phyloP scores from a whole-genome alignment of 2,888 invertebrate species.

The Stegana nigrithorax region DNA sequence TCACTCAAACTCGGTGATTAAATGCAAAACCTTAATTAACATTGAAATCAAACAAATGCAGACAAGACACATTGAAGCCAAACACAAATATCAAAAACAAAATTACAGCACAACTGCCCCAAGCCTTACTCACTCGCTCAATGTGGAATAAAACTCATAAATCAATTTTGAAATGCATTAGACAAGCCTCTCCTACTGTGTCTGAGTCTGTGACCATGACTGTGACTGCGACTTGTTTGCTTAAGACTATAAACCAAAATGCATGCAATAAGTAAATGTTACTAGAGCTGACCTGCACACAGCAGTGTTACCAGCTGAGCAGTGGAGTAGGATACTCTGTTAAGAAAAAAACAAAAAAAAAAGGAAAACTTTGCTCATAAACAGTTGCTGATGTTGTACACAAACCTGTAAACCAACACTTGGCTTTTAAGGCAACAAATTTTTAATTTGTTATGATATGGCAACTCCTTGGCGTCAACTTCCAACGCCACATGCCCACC shows the following conservation, averaged over 20 bases:
- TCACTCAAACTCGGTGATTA: slow-evolving; percentile 2
- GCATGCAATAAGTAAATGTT: slow-evolving; percentile 12
- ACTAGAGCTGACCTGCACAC: no score
- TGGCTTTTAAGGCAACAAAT: no score
- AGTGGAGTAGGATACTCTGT: no score
- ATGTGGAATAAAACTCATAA: slow-evolving; percentile 56
- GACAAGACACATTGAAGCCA: slow-evolving; percentile 24
- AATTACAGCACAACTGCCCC: background rate
- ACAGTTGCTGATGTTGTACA: no score
- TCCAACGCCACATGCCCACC: no score
- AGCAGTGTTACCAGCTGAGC: slow-evolving; percentile 36
- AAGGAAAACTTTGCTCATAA: no score
- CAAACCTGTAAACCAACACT: no score
- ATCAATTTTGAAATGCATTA: slow-evolving; percentile 63
- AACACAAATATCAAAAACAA: slow-evolving; percentile 29
- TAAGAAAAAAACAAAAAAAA: no score
- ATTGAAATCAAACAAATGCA: slow-evolving; percentile 57
- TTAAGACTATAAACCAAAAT: slow-evolving; percentile 28
- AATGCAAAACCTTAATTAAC: slow-evolving; percentile 59
- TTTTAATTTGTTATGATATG: no score
- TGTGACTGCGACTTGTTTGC: slow-evolving; percentile 25
- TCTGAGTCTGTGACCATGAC: slow-evolving; percentile 4
- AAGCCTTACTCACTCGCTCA: slow-evolving; percentile 20
- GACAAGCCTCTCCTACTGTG: slow-evolving; percentile 26
- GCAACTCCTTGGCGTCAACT: no score